Evolutionary conservation across 2,113 vertebrate species (phyloP).

Genomic region (Channa maculata): DNA sequence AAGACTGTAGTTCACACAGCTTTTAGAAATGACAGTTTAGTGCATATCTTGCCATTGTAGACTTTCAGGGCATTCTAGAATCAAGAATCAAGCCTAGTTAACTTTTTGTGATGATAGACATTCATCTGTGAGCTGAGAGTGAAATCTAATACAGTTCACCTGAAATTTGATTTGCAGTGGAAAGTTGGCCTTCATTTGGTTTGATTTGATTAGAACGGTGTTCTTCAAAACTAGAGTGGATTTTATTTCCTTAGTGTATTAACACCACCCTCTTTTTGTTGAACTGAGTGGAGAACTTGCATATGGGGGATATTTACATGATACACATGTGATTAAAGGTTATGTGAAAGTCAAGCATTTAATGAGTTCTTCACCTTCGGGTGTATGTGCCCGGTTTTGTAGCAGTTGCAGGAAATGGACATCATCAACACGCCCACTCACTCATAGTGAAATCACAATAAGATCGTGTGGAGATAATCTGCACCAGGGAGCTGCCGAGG

Average conservation of each 20-base stretch:
- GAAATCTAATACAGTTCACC: constrained; percentile 55
- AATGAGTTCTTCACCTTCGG: too few species aligned
- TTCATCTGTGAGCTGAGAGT: constrained; percentile 17
- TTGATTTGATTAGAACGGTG: constrained; percentile 65
- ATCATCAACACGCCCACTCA: too few species aligned
- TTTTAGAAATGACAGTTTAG: background rate
- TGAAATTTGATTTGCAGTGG: constrained; percentile 66
- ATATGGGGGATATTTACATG: constrained; percentile 53
- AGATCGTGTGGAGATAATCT: too few species aligned
- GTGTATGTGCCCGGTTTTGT: too few species aligned
- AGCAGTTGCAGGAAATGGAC: too few species aligned
- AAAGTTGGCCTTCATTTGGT: constrained; percentile 60
- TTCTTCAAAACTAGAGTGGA: constrained; percentile 51
- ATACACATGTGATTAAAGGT: constrained; percentile 44
- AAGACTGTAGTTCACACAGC: background rate
- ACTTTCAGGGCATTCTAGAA: constrained; percentile 19
- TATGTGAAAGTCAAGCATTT: constrained; percentile 38
- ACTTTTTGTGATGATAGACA: constrained; percentile 7
- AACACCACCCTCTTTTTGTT: constrained; percentile 63
- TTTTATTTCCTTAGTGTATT: constrained; percentile 63
- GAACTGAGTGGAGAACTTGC: constrained; percentile 44
- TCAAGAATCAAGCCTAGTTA: background rate
- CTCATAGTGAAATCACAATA: too few species aligned
- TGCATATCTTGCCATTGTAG: constrained; percentile 10
- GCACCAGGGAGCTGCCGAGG: too few species aligned